Conservation (phyloP, 2,797 vertebrate species). For the Sarcoramphus papa region DNA sequence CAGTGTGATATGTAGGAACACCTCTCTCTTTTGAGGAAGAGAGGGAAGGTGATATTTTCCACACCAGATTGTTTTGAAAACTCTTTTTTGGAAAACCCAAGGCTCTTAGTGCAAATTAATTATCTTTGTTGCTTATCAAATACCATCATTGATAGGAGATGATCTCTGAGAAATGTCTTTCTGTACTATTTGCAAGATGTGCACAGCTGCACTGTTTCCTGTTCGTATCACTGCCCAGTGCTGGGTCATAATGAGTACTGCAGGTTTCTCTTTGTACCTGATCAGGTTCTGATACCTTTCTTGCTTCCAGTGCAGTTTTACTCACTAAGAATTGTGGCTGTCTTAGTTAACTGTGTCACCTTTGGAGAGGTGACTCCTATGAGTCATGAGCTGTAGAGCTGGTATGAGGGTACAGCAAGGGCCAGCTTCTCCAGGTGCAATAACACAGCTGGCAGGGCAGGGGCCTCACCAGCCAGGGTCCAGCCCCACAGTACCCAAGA, state of each 20-base stretch:
- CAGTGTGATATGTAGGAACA: neutral
- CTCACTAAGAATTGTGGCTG: neutral
- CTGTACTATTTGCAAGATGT: neutral
- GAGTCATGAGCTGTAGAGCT: neutral
- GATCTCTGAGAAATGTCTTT: neutral
- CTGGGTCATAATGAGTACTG: neutral
- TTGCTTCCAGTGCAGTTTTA: neutral
- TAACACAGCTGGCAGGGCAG: neutral
- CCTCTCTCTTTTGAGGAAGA: neutral
- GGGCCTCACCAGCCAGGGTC: neutral
- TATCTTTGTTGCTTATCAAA: neutral
- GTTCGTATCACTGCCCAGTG: neutral
- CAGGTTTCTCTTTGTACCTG: neutral
- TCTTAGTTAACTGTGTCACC: neutral
- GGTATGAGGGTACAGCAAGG: neutral
- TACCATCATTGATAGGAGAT: neutral
- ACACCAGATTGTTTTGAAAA: neutral
- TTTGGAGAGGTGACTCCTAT: neutral
- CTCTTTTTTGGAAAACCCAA: neutral
- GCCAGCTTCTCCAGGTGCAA: neutral
- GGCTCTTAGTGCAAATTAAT: neutral
- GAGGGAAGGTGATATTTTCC: neutral
- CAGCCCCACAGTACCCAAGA: neutral
- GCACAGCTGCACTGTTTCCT: neutral
- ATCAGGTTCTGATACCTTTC: neutral